Percentiles rank a stretch among this genome's conserved stretches.
Conservation (phyloP, 2,113 vertebrate genomes). For the Ceyx cyanopectus region DNA sequence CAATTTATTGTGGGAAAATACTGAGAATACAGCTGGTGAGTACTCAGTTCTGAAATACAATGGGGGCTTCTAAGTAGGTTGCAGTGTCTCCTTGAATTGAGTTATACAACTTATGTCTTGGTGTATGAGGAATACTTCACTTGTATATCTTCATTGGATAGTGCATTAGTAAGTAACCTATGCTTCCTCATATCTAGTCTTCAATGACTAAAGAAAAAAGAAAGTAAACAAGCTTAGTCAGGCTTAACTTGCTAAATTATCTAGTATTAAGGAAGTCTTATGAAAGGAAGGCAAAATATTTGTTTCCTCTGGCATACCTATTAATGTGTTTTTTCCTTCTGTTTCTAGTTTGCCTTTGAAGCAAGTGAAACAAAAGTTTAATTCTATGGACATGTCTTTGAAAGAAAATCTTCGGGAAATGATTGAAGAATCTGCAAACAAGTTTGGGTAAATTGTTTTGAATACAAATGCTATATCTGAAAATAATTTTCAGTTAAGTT, state of each 20-base stretch:
- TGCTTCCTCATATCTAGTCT: neutral
- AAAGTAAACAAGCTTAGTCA: neutral
- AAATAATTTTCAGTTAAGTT: neutral
- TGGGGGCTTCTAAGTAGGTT: neutral
- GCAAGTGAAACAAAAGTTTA: slow-evolving; percentile 95
- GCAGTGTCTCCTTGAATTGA: neutral
- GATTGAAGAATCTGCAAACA: slow-evolving; percentile 95
- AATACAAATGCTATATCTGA: neutral
- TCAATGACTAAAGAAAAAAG: neutral
- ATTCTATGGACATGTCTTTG: slow-evolving; percentile 93
- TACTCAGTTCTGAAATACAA: neutral
- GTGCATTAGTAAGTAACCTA: neutral
- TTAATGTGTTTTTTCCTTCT: neutral
- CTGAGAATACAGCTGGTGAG: neutral
- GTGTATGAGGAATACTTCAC: neutral
- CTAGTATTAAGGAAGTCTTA: neutral
- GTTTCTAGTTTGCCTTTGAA: slow-evolving; percentile 89
- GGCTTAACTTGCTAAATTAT: neutral
- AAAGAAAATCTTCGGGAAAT: slow-evolving; percentile 95
- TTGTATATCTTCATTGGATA: neutral
- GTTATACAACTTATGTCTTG: neutral
- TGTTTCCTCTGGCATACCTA: neutral
- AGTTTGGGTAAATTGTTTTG: slow-evolving; percentile 87
- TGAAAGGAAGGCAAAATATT: neutral
- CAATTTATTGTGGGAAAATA: neutral